These are phyloP conservation scores for Aviceda subcristata DNA, from an alignment of 2,113 vertebrate species.

Conservation along the genomic window DNA sequence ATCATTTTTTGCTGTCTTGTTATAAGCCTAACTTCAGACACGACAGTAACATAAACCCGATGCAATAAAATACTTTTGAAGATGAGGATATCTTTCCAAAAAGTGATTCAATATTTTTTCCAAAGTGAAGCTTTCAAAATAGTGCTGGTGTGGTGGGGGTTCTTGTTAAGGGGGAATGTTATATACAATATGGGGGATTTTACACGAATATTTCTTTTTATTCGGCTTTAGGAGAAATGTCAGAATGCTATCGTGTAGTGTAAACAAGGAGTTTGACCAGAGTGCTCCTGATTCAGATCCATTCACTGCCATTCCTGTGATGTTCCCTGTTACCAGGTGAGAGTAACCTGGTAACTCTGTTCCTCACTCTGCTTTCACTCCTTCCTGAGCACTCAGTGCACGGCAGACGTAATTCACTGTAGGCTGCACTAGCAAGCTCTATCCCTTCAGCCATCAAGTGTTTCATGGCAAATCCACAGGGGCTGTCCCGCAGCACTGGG, in stretches of 20 bases:
- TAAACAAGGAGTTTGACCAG: rapidly evolving
- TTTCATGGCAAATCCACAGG: rapidly evolving
- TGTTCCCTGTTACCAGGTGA: not conserved
- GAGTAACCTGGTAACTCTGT: no score
- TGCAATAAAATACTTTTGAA: not conserved
- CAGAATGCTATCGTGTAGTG: rapidly evolving
- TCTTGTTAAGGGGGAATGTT: not conserved
- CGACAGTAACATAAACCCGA: rapidly evolving
- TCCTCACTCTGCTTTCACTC: not conserved
- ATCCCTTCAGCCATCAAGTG: not conserved
- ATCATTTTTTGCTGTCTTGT: not conserved
- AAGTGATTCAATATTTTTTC: not conserved
- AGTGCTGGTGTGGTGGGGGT: not conserved
- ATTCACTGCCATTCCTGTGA: rapidly evolving
- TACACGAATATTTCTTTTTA: not conserved
- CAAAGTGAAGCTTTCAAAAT: not conserved
- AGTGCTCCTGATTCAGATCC: not conserved
- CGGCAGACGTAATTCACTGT: not conserved
- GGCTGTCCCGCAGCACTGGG: not conserved
- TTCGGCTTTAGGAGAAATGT: not conserved
- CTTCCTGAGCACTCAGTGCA: rapidly evolving
- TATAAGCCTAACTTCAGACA: not conserved
- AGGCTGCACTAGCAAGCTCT: not conserved
- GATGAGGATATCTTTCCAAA: not conserved
- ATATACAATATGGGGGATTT: not conserved